A percentile compares a stretch with the other conserved stretches of the same genome.
Evolutionary conservation across 1,140 invertebrate genomes (phyloP).

Genomic region (Agraylea sexmaculata): DNA sequence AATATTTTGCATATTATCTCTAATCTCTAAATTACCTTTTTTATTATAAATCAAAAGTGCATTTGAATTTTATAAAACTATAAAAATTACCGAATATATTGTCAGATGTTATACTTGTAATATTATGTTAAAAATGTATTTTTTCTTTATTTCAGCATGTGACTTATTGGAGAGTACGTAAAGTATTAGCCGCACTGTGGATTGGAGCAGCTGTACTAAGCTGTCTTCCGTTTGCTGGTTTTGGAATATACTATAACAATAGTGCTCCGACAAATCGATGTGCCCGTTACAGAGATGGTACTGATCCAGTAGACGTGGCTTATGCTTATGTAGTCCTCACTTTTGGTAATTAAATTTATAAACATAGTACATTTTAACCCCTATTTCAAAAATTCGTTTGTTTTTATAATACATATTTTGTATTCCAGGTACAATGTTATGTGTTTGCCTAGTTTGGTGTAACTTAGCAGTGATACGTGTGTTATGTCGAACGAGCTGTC

Average conservation of each 20-base stretch:
- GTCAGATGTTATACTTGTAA: too few species aligned
- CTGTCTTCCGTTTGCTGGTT: slow-evolving; percentile 63
- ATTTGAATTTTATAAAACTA: too few species aligned
- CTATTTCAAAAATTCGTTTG: too few species aligned
- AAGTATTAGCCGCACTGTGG: slow-evolving; percentile 58
- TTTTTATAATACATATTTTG: too few species aligned
- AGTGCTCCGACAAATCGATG: slow-evolving; percentile 37
- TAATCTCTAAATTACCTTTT: too few species aligned
- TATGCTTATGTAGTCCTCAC: slow-evolving; percentile 69
- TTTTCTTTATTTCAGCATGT: slow-evolving; percentile 50
- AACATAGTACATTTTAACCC: slow-evolving; percentile 1
- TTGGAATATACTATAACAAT: slow-evolving; percentile 63
- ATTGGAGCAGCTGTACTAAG: slow-evolving; percentile 54
- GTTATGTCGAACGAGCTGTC: slow-evolving; percentile 49
- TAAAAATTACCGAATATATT: too few species aligned
- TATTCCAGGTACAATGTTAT: slow-evolving; percentile 54
- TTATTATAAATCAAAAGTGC: too few species aligned
- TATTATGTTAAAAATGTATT: slow-evolving; percentile 6
- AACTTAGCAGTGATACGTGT: slow-evolving; percentile 70
- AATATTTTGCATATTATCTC: too few species aligned
- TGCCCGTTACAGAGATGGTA: slow-evolving; percentile 58
- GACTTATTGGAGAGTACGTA: slow-evolving; percentile 63
- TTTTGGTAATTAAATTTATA: slow-evolving; percentile 48
- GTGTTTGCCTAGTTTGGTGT: slow-evolving; percentile 64
- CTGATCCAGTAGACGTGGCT: slow-evolving; percentile 47